Evolutionary conservation across 2,888 invertebrate genomes (phyloP).

Genomic region (Morinoia aosen): DNA sequence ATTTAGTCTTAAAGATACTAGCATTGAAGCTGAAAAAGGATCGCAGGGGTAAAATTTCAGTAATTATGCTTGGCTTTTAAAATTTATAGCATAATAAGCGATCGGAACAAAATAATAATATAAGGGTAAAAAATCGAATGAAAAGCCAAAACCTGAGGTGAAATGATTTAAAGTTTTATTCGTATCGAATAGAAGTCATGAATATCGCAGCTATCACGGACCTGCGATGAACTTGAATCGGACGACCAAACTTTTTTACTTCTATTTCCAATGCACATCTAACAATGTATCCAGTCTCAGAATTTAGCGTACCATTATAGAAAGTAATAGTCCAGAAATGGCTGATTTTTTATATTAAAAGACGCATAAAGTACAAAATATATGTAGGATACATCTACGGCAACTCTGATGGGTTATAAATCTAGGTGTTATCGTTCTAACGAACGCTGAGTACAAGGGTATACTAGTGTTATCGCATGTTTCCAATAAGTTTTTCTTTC

Average conservation of each 20-base stretch:
- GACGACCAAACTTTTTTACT: neutral
- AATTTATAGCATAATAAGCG: no score
- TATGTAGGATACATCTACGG: neutral
- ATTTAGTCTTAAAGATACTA: no score
- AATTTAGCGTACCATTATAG: neutral
- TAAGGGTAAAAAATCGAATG: no score
- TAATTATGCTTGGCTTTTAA: no score
- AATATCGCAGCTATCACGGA: neutral
- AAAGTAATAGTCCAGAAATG: neutral
- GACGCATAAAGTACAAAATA: neutral
- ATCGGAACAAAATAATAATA: no score
- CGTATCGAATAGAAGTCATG: no score
- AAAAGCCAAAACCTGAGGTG: no score
- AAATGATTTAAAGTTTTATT: no score
- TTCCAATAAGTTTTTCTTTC: neutral
- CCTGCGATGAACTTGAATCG: neutral
- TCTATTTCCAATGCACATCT: neutral
- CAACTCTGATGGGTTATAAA: neutral
- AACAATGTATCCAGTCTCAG: neutral
- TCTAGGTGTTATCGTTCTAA: neutral
- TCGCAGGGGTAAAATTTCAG: no score
- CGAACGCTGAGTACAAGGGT: neutral
- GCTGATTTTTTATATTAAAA: neutral
- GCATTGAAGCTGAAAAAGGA: no score
- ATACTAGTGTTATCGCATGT: neutral